Conservation (phyloP, 2,113 vertebrate species). For the Syrmaticus mikado region DNA sequence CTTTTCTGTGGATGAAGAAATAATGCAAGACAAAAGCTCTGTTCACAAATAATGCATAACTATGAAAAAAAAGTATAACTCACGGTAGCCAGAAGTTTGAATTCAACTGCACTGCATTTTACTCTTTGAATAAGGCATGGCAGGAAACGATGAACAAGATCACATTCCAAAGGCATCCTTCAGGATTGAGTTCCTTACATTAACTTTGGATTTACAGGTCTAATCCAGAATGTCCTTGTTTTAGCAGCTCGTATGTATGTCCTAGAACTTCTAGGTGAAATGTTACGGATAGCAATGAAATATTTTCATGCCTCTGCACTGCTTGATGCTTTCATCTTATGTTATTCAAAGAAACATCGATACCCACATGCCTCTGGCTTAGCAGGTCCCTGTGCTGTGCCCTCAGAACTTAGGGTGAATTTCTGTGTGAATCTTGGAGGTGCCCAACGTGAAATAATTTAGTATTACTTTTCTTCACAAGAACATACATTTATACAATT, state of each 20-base stretch:
- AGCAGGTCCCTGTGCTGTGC: not conserved
- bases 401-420: not conserved
- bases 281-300: not conserved
- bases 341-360: not conserved
- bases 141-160: not conserved
- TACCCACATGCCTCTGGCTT: accelerated
- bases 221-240: not conserved
- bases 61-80: not conserved
- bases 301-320: not conserved
- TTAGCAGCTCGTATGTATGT: not conserved
- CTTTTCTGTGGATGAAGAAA: not conserved
- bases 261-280: not conserved
- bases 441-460: not conserved
- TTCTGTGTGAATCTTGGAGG: not conserved
- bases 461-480: not conserved
- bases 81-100: not conserved
- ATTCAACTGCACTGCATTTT: not conserved
- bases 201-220: not conserved
- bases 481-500: not conserved
- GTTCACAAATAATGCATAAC: not conserved
- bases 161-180: not conserved
- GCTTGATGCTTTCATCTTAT: not conserved
- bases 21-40: constrained; percentile 10
- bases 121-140: constrained; percentile 10
- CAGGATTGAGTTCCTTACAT: not conserved